Evolutionary conservation across 2,113 vertebrate species (phyloP), one percentile per base, ranked within the genome.

Genomic region (Acrocephalus arundinaceus): DNA sequence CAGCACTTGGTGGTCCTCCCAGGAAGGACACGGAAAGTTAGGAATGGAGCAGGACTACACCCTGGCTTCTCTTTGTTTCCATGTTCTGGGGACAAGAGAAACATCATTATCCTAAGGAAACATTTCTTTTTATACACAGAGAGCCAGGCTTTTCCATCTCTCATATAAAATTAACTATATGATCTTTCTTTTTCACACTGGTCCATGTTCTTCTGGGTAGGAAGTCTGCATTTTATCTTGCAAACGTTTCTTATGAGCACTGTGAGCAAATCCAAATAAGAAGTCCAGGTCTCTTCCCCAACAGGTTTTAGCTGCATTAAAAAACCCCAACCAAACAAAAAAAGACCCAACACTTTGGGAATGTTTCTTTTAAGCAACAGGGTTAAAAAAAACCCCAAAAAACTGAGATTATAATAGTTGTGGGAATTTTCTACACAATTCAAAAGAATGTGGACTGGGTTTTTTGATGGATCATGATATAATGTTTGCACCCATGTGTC

Each of bases 381-480:
- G 1, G 23, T 31, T 4, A 31, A 27, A 11, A 4, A 16, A 31
- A 8, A 33, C n/a, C n/a, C n/a, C n/a, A n/a, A n/a, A n/a, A n/a
- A n/a, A n/a, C n/a, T n/a, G n/a, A 46, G 20, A 7, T 48, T 0
- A 7, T 43, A 59, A 59, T 31, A 84, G 13, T 11, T 27, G 11
- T n/a, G 51, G 31, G 83, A 46, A 30, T 88, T 54, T 93, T 68
- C 49, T 85, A 49, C 22, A 41, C 12, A 54, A 27, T n/a, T 35
- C 23, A 30, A 25, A 57, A 79, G 11, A 45, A 37, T 0, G 3
- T 33, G 24, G 11, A 1, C 6, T 72, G 3, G 2, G 0, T 4
- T 33, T 25, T 78, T 67, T 43, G 9, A n/a, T 62, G 41, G 24
- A 25, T 52, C 49, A 24, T 25, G 8, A 37, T 51, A 3, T 30